Evolutionary conservation across 1,140 invertebrate species (phyloP), one percentile per base, ranked within the genome.

Genomic region (Zaprionus africanus): DNA sequence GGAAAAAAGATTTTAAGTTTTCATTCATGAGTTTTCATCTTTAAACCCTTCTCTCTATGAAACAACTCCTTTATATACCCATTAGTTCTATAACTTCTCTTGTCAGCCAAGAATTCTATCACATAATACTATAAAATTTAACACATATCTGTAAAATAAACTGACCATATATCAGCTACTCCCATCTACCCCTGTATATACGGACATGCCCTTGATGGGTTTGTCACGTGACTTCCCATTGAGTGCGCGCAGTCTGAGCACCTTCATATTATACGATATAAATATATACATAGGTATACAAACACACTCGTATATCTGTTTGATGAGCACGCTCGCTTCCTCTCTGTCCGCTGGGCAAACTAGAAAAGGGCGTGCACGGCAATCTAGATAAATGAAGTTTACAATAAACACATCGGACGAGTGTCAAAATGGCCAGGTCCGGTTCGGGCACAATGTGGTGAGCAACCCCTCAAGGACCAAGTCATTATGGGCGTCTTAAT

Each of bases 341-440:
- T 58, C 43, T 7, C 19, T 11, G 63, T 65, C 78, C 38, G 54
- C 46, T 66, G 70, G 70, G 22, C 12, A 24, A 41, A 36, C 56
- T 62, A 64, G 74, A 43, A 74, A 75, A 63, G 71, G 80, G 78
- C 80, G 80, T 83, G 68, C 66, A 12, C 57, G 57, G 34, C 65
- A 34, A 36, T 58, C 38, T 59, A 78, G 73, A 83, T 87, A 88
- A 83, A 72, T 73, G 71, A 74, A 75, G 28, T 84, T 73, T 41
- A 61, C 69, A 69, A 86, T 87, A 83, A 88, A 88, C 77, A 76
- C 78, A 73, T 73, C 68, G 68, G 38, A 53, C 38, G 54, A 70
- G 83, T 78, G 79, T 82, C 77, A 87, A 84, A 87, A 87, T 88
- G 81, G 83, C 76, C 66, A 68, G 79, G 75, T 64, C 19, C 22